Percentiles rank a stretch among this genome's conserved stretches.
Conservation (phyloP, 2,113 vertebrate genomes). For the Coracopsis vasa region DNA sequence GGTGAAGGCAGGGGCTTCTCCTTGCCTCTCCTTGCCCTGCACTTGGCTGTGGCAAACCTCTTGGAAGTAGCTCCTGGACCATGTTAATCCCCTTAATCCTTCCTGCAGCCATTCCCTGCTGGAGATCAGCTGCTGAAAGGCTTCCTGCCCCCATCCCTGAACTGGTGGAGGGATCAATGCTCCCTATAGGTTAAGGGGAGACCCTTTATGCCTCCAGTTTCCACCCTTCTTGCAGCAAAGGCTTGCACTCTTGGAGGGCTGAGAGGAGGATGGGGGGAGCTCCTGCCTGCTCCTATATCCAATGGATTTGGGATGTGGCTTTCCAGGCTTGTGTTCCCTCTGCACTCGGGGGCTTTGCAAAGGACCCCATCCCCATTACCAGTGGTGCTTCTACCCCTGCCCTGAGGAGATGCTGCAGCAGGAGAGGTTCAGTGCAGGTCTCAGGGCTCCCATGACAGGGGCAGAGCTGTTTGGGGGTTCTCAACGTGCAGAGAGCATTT, state of each 20-base stretch:
- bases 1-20: not conserved
- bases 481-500: not conserved
- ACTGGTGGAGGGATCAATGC: not conserved
- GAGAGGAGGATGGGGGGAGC: not conserved
- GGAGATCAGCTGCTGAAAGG: not conserved
- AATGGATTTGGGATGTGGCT: not conserved
- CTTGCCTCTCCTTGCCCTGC: not conserved
- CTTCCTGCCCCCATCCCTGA: not conserved
- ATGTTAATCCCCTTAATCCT: not conserved
- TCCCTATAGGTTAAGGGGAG: not conserved
- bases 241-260: rapidly evolving
- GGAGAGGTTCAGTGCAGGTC: not conserved
- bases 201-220: not conserved
- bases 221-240: not conserved
- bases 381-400: not conserved
- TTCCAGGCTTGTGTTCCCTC: not conserved
- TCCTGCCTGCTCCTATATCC: not conserved
- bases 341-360: not conserved
- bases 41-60: not conserved
- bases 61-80: not conserved
- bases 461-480: not conserved
- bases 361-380: rapidly evolving
- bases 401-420: rapidly evolving
- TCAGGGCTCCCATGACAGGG: rapidly evolving
- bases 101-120: not conserved